These are phyloP conservation scores for Anisognathus igniventris DNA, from an alignment of 2,797 vertebrate genomes.

Conservation along the genomic window DNA sequence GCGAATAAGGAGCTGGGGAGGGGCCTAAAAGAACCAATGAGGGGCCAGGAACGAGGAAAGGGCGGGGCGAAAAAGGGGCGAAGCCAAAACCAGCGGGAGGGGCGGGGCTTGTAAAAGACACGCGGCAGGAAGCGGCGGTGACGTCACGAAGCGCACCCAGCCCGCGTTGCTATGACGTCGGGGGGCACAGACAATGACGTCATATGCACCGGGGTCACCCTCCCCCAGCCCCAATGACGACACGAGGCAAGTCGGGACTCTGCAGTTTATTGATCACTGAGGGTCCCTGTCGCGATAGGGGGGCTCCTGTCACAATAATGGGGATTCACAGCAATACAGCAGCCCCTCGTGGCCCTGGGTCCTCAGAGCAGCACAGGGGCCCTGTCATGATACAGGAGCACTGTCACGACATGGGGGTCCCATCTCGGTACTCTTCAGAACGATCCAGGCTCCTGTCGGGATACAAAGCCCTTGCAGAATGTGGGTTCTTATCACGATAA, in stretches of 20 bases:
- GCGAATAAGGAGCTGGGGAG: accelerated
- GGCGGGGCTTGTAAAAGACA: not conserved
- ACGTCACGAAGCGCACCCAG: not conserved
- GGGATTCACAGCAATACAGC: accelerated
- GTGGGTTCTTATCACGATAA: accelerated
- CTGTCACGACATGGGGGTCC: accelerated
- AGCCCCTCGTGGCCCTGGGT: accelerated
- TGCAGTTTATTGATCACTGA: not conserved
- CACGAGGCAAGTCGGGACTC: accelerated
- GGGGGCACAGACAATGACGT: accelerated
- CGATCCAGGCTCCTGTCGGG: accelerated
- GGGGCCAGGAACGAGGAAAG: accelerated
- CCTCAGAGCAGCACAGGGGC: accelerated
- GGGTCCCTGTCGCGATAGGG: accelerated
- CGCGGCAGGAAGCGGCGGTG: not conserved
- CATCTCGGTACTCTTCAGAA: accelerated
- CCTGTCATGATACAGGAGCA: accelerated
- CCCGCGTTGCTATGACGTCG: not conserved
- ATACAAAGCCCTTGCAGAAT: accelerated
- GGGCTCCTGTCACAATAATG: accelerated
- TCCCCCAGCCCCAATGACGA: not conserved
- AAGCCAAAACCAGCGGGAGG: accelerated
- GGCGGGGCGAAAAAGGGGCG: no score
- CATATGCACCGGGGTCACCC: accelerated
- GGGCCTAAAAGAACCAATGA: not conserved